Conservation (phyloP, 2,888 invertebrate species). For the Limnephilus rhombicus region DNA sequence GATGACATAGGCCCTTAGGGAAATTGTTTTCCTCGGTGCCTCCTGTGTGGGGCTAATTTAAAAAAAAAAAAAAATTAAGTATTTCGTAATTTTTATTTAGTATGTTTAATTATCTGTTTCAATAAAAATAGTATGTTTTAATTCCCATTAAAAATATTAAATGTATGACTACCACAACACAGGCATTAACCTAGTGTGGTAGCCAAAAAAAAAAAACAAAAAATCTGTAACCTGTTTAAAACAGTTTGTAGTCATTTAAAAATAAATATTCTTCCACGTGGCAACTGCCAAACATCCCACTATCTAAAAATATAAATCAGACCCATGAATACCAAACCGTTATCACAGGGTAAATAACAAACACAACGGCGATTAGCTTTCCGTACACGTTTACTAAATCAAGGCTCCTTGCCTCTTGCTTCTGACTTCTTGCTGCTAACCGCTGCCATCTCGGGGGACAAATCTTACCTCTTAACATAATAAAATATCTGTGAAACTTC, state of each 20-base stretch:
- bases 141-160: no score
- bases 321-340: neutral
- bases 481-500: slow-evolving; percentile 12
- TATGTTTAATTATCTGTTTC: no score
- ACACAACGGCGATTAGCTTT: neutral
- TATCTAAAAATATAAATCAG: neutral
- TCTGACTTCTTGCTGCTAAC: neutral
- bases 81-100: no score
- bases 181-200: no score
- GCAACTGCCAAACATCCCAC: neutral
- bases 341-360: neutral
- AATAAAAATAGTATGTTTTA: no score
- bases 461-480: neutral
- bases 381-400: neutral
- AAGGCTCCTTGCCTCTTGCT: neutral
- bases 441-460: neutral
- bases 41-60: no score
- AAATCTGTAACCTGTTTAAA: no score
- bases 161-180: no score
- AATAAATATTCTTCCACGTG: neutral
- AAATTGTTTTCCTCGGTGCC: no score
- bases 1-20: no score
- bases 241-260: neutral
- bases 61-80: no score
- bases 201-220: no score